These are phyloP conservation scores for Luehdorfia chinensis DNA, from an alignment of 1,140 invertebrate species.

Conservation along the genomic window DNA sequence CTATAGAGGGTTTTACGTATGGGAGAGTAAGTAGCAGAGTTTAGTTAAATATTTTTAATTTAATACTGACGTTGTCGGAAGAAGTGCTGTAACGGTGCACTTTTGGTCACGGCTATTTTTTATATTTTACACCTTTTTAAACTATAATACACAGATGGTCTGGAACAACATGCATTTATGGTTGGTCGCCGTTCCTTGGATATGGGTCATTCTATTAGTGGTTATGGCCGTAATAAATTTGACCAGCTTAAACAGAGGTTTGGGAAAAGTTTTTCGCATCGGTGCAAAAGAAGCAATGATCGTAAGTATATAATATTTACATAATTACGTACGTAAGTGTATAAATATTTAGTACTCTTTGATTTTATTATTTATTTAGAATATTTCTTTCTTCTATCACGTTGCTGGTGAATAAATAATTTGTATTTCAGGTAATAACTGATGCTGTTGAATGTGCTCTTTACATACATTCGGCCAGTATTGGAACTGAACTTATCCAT, in stretches of 20 bases:
- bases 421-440: constrained; percentile 35
- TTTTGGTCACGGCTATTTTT: background rate
- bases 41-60: constrained; percentile 6
- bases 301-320: too few species aligned
- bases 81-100: too few species aligned
- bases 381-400: background rate
- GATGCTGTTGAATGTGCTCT: constrained; percentile 57
- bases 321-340: constrained; percentile 18
- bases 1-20: constrained; percentile 36
- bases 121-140: background rate
- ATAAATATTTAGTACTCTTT: too few species aligned
- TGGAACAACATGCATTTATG: constrained; percentile 55
- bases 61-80: background rate
- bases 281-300: constrained; percentile 42
- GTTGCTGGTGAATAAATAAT: background rate
- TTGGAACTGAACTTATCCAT: constrained; percentile 60
- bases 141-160: constrained; percentile 37
- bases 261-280: constrained; percentile 40
- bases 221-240: constrained; percentile 30
- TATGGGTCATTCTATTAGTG: constrained; percentile 40
- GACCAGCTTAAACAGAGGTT: constrained; percentile 21
- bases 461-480: constrained; percentile 55
- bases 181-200: constrained; percentile 45
- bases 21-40: constrained; percentile 39
- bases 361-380: background rate